A percentile compares a stretch with the other conserved stretches of the same genome.
phyloP scores from a whole-genome alignment of 2,113 vertebrate species.

The Gymnocephalus cernua region DNA sequence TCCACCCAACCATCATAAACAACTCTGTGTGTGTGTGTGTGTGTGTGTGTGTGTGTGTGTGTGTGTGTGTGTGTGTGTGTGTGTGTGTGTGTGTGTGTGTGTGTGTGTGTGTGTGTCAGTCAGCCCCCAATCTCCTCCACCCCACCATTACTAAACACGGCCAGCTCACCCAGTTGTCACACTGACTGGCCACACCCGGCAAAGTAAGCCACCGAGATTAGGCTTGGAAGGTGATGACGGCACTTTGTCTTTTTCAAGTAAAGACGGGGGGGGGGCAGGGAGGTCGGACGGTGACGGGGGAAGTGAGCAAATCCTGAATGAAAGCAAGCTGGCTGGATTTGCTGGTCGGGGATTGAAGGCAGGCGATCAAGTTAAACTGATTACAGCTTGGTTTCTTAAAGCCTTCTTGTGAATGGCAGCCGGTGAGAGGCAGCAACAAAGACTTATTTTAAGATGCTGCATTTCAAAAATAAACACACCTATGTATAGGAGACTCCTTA shows the following conservation, averaged over 20 bases:
- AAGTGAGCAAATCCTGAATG: slow-evolving; percentile 73
- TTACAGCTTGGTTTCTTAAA: slow-evolving; percentile 63
- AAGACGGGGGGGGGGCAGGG: slow-evolving; percentile 40
- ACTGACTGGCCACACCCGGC: slow-evolving; percentile 73
- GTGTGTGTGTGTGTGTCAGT: slow-evolving; percentile 30
- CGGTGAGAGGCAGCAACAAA: slow-evolving; percentile 34
- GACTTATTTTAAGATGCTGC: slow-evolving; percentile 33
- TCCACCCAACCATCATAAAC: slow-evolving; percentile 55
- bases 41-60: too few species aligned
- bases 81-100: slow-evolving; percentile 21
- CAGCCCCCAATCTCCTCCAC: slow-evolving; percentile 36
- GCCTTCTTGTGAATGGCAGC: slow-evolving; percentile 66
- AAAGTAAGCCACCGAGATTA: slow-evolving; percentile 66
- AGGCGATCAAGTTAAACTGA: slow-evolving; percentile 68
- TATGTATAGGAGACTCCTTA: slow-evolving; percentile 39
- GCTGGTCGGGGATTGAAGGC: slow-evolving; percentile 42
- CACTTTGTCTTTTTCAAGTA: slow-evolving; percentile 63
- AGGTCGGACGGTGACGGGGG: slow-evolving; percentile 23
- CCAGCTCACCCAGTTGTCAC: slow-evolving; percentile 77
- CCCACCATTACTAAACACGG: slow-evolving; percentile 56
- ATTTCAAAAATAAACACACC: slow-evolving; percentile 54
- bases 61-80: slow-evolving; percentile 10
- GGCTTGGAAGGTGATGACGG: slow-evolving; percentile 63
- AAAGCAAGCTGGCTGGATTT: slow-evolving; percentile 50
- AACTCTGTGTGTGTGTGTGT: slow-evolving; percentile 8